Evolutionary conservation across 2,113 vertebrate species (phyloP), one percentile per base, ranked within the genome.

Genomic region (Mastomys natalensis): DNA sequence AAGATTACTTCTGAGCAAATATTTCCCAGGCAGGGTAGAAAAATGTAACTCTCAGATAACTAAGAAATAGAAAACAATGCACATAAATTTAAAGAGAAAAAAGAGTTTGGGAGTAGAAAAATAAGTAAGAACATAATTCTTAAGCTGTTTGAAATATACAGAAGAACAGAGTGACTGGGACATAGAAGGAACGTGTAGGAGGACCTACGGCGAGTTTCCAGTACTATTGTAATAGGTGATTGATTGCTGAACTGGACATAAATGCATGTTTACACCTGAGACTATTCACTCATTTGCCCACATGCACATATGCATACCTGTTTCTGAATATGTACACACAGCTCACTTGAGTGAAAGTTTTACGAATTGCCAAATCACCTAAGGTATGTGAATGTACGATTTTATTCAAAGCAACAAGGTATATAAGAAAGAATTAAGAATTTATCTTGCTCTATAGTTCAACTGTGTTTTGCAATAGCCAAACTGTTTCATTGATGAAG

Each of bases 1-100:
- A 31, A 95, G 55, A 85, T 72, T 37, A 51, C 77, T 37, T 91
- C 40, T 60, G 40, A 92, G 53, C 9, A 89, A 87, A 62, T 48
- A 95, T 77, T 84, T 97, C 51, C 37, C 51, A 95, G 51, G 34
- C 34, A 89, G 29, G 70, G 81, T 92, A 31, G 34, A 77, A 88
- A 64, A 45, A 45, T 34, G 84, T 66, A 72, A 64, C 37, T 87
- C 48, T 77, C 0, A 45, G 45, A 34, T 91, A 91, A 73, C 43
- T 51, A 74, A 93, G 66, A 89, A 70, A 93, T 15, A 64, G 40
- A 96, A 64, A 34, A 77, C 55, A 62, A 55, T 6, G 31, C 34
- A n/a, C 17, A 51, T 45, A 60, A 81, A 66, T 37, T 86, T 58
- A 95, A 87, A 68, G 62, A 80, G 64, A 93, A 72, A 91, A 2